A percentile compares a stretch with the other conserved stretches of the same genome.
Evolutionary conservation across 2,888 invertebrate species (phyloP).

Genomic region (Troides oblongomaculatus): DNA sequence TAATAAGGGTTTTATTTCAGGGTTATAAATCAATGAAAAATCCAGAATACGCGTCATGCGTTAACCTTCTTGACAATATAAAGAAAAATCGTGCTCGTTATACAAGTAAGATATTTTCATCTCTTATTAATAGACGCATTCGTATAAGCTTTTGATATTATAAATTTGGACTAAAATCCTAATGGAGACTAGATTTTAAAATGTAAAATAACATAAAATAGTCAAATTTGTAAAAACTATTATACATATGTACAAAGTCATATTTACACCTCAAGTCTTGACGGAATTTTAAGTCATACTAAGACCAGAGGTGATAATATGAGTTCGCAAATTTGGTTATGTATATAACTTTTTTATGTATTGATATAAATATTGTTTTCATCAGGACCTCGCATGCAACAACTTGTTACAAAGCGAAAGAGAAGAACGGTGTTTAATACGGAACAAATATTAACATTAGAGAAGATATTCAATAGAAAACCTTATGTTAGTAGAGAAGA

Average conservation of each 20-base stretch:
- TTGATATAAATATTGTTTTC: neutral
- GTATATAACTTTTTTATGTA: neutral
- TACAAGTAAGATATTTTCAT: slow-evolving; percentile 1
- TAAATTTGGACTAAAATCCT: too few relatives aligned
- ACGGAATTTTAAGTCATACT: too few relatives aligned
- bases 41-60: neutral
- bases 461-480: slow-evolving; percentile 83
- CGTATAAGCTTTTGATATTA: too few relatives aligned
- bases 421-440: slow-evolving; percentile 88
- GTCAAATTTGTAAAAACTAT: too few relatives aligned
- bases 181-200: too few relatives aligned
- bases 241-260: too few relatives aligned
- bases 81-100: neutral
- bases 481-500: slow-evolving; percentile 86
- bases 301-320: too few relatives aligned
- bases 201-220: too few relatives aligned
- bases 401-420: slow-evolving; percentile 64
- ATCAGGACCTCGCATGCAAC: slow-evolving; percentile 36
- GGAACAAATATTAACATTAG: slow-evolving; percentile 84
- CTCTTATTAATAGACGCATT: too few relatives aligned
- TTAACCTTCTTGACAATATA: neutral
- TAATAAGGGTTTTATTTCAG: neutral
- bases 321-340: too few relatives aligned
- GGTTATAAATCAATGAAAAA: neutral
- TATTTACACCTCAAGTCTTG: too few relatives aligned